Conservation (phyloP, 92 coral and sea anemone genomes). For the Galaxea fascicularis region DNA sequence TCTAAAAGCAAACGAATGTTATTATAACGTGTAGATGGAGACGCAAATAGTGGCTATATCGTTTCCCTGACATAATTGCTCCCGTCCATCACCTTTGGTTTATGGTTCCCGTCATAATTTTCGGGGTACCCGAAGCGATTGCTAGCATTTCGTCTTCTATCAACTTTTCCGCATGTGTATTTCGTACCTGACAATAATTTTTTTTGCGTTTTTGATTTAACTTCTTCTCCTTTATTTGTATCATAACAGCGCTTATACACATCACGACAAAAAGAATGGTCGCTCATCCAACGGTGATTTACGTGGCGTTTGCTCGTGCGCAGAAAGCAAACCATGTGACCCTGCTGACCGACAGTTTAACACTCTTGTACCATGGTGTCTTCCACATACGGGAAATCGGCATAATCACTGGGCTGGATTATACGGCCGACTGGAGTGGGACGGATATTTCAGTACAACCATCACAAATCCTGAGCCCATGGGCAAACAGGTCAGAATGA, state of each 20-base stretch:
- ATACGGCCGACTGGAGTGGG: slow-evolving; percentile 99
- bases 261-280: slow-evolving; percentile 94
- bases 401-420: slow-evolving; percentile 99
- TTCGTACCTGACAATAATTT: no score
- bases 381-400: slow-evolving; percentile 99
- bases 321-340: slow-evolving; percentile 93
- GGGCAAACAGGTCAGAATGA: slow-evolving; percentile 92
- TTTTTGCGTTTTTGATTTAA: background rate
- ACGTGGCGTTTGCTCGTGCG: slow-evolving; percentile 98
- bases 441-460: slow-evolving; percentile 97
- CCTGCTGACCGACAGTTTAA: slow-evolving; percentile 96
- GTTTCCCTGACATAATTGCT: no score
- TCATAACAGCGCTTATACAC: slow-evolving; percentile 78
- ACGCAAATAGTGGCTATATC: no score
- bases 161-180: no score
- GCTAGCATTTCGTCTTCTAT: background rate
- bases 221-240: background rate
- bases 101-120: no score
- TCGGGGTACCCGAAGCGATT: background rate
- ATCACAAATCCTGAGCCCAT: slow-evolving; percentile 99
- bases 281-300: slow-evolving; percentile 75
- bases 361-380: slow-evolving; percentile 98
- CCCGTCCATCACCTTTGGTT: no score
- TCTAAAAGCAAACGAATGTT: no score
- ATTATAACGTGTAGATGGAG: no score